Conservation (phyloP, 2,888 invertebrate species). For the Catocala sponsa region DNA sequence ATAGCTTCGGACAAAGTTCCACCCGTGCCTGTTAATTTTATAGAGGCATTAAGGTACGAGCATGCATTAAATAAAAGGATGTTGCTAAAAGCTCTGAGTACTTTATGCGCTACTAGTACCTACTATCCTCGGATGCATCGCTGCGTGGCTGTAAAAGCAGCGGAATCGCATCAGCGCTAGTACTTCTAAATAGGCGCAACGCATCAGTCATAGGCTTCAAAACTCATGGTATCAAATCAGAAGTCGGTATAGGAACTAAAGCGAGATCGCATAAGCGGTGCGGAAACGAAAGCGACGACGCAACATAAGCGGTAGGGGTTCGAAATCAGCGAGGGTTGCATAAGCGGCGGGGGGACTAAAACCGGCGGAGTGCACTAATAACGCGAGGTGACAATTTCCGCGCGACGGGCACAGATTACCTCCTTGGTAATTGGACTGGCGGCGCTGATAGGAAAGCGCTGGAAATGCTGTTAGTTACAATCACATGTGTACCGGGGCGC, state of each 20-base stretch:
- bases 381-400: slow-evolving; percentile 61
- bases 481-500: slow-evolving; percentile 32
- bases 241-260: too few relatives aligned
- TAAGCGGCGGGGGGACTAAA: slow-evolving; percentile 20
- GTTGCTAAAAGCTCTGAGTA: slow-evolving; percentile 34
- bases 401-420: slow-evolving; percentile 55
- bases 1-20: slow-evolving; percentile 14
- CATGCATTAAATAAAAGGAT: slow-evolving; percentile 22
- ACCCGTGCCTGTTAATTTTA: slow-evolving; percentile 28
- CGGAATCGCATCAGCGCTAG: slow-evolving; percentile 7
- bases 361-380: slow-evolving; percentile 54
- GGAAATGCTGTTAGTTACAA: slow-evolving; percentile 56
- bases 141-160: slow-evolving; percentile 6
- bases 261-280: neutral
- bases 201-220: too few relatives aligned
- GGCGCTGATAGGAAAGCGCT: slow-evolving; percentile 56
- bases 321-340: slow-evolving; percentile 1
- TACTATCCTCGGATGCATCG: slow-evolving; percentile 20
- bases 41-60: slow-evolving; percentile 26
- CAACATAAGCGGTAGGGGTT: slow-evolving; percentile 2
- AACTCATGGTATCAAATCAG: too few relatives aligned
- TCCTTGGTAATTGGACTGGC: slow-evolving; percentile 58
- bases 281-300: slow-evolving; percentile 30
- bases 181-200: neutral
- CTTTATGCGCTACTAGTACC: slow-evolving; percentile 32